phyloP scores from a whole-genome alignment of 2,888 invertebrate species.

The Pandemis heparana region DNA sequence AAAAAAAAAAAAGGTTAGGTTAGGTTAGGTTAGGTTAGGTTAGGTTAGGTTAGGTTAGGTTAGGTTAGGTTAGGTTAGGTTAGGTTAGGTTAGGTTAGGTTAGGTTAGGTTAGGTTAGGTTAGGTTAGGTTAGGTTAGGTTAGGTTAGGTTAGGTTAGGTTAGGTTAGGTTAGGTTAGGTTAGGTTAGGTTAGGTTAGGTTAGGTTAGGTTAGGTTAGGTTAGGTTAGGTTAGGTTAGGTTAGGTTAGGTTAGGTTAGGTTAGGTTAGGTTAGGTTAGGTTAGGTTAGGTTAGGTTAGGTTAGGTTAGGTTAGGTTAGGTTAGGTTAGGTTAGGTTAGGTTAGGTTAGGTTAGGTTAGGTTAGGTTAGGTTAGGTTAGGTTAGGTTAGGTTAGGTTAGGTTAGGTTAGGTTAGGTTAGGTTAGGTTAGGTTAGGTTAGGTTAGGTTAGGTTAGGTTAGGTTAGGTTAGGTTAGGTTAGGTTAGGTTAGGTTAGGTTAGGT shows the following conservation, averaged over 20 bases:
- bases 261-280: neutral
- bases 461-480: too few relatives aligned
- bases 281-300: too few relatives aligned
- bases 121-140: constrained; percentile 42
- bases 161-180: constrained; percentile 22
- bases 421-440: constrained; percentile 17
- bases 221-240: constrained; percentile 22
- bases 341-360: neutral
- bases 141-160: constrained; percentile 42
- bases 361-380: constrained; percentile 17
- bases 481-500: constrained; percentile 30
- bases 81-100: constrained; percentile 43
- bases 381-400: constrained; percentile 17
- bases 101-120: constrained; percentile 44
- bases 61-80: constrained; percentile 43
- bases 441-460: constrained; percentile 17
- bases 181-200: constrained; percentile 17
- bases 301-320: too few relatives aligned
- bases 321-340: too few relatives aligned
- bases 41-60: constrained; percentile 44
- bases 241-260: too few relatives aligned
- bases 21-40: too few relatives aligned
- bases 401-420: constrained; percentile 17
- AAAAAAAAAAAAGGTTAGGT: too few relatives aligned
- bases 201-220: constrained; percentile 22